These are phyloP conservation scores for Oryzias woworae DNA, from an alignment of 2,113 vertebrate genomes.

Conservation along the genomic window DNA sequence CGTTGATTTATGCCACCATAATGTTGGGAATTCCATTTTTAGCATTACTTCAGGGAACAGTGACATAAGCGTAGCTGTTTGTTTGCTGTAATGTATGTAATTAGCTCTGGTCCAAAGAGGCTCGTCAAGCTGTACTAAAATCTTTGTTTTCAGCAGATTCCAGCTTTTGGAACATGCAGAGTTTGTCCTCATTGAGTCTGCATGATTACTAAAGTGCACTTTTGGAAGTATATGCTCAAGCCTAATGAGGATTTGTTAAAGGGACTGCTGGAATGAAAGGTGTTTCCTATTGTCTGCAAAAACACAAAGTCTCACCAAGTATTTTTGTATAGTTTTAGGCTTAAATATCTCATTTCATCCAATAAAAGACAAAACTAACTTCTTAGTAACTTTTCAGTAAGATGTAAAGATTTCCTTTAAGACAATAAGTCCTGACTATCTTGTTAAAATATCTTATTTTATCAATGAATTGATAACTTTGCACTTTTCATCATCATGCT, in stretches of 20 bases:
- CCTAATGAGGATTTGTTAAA: conserved; percentile 47
- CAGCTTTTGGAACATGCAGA: conserved; percentile 44
- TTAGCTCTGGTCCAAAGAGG: conserved; percentile 51
- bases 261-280: too few species aligned
- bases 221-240: conserved; percentile 65
- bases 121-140: conserved; percentile 63
- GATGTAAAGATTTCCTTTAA: too few species aligned
- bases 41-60: conserved; percentile 48
- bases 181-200: conserved; percentile 66
- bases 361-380: too few species aligned
- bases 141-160: conserved; percentile 47
- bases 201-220: conserved; percentile 45
- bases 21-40: conserved; percentile 59
- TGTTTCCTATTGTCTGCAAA: too few species aligned
- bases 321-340: too few species aligned
- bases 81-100: conserved; percentile 54
- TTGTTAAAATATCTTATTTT: background rate
- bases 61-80: conserved; percentile 50
- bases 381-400: too few species aligned
- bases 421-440: too few species aligned
- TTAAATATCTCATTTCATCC: too few species aligned
- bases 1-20: conserved; percentile 48
- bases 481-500: too few species aligned
- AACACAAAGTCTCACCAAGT: too few species aligned
- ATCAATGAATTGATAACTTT: too few species aligned